Conservation (phyloP, 2,113 vertebrate genomes). For the Piprites chloris region DNA sequence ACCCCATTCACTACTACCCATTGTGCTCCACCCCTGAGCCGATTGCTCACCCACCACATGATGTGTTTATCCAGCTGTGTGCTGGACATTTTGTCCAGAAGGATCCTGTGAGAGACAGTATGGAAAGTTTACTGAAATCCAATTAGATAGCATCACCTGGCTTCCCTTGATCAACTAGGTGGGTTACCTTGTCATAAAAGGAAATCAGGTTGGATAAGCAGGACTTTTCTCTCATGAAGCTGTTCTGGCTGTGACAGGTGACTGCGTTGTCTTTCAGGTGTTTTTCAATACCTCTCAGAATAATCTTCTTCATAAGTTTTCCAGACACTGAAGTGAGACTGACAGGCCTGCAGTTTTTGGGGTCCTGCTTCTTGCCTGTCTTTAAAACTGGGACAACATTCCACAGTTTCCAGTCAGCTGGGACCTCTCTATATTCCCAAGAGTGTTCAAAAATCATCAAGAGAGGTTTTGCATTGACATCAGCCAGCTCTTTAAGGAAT, state of each 20-base stretch:
- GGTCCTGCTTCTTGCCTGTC: background rate
- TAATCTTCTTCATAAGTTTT: background rate
- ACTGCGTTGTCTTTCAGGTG: background rate
- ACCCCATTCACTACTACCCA: background rate
- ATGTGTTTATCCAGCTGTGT: too few relatives aligned
- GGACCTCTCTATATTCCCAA: background rate
- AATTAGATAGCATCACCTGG: background rate
- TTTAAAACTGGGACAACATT: background rate
- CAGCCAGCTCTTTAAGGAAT: background rate
- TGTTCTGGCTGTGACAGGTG: background rate
- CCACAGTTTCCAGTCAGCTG: background rate
- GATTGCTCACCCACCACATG: too few relatives aligned
- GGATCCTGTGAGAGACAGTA: too few relatives aligned
- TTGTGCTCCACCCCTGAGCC: background rate
- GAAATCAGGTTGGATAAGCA: background rate
- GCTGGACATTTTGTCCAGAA: too few relatives aligned
- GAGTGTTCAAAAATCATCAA: background rate
- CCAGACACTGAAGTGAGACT: background rate
- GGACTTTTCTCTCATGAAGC: background rate
- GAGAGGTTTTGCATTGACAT: background rate
- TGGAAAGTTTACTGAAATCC: too few relatives aligned
- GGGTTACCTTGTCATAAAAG: background rate
- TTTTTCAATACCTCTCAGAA: background rate
- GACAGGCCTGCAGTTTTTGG: background rate
- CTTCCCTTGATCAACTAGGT: background rate